phyloP scores from a whole-genome alignment of 2,113 vertebrate genomes.

The Lampris incognitus region DNA sequence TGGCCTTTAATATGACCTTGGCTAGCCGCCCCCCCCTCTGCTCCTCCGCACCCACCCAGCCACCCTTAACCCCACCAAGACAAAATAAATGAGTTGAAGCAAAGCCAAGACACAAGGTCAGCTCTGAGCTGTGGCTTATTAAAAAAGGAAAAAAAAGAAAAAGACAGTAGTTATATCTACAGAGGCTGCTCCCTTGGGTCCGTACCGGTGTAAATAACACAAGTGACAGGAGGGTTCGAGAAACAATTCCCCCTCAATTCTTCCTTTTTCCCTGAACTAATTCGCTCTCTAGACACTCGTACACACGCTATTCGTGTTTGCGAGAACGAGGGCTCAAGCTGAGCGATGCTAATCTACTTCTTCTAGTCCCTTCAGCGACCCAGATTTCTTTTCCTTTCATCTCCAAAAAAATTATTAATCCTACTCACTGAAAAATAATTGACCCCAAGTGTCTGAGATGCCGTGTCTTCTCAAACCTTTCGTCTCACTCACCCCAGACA shows the following conservation, averaged over 20 bases:
- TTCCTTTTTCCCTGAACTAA: too few relatives aligned
- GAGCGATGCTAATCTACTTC: too few relatives aligned
- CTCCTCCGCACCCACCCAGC: too few relatives aligned
- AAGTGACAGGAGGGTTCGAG: conserved; percentile 9
- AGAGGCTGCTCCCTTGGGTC: conserved; percentile 4
- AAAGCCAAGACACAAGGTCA: conserved; percentile 44
- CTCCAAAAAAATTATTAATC: too few relatives aligned
- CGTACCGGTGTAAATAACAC: not conserved
- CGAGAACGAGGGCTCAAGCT: too few relatives aligned
- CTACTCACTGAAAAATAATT: too few relatives aligned
- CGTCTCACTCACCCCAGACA: not conserved
- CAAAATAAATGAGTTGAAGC: conserved; percentile 49
- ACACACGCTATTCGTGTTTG: too few relatives aligned
- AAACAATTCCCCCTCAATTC: too few relatives aligned
- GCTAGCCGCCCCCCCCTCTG: not conserved
- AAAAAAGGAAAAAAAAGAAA: not conserved
- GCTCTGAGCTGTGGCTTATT: conserved; percentile 48
- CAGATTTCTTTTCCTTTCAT: not conserved
- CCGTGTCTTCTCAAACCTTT: not conserved
- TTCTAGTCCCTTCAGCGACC: too few relatives aligned
- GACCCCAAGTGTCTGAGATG: too few relatives aligned
- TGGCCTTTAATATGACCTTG: conserved; percentile 19
- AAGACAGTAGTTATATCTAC: conserved; percentile 24
- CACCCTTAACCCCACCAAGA: conserved; percentile 12
- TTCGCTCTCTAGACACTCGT: too few relatives aligned